Evolutionary conservation across 1,140 invertebrate species (phyloP).

Genomic region (Dreissena rostriformis): DNA sequence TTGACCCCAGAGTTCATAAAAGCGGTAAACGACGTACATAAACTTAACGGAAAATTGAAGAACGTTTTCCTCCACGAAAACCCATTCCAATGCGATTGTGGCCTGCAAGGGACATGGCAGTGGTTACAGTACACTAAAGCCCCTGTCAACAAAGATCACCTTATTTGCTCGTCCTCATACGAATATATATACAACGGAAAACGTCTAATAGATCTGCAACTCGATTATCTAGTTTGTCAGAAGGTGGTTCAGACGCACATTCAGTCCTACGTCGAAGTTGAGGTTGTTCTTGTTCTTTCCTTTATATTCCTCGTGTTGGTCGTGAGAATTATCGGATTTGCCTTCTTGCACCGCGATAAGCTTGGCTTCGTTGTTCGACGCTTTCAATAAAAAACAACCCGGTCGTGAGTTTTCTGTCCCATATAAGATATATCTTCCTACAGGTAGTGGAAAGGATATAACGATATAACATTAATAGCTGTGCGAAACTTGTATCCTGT

Average conservation of each 20-base stretch:
- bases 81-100: constrained; percentile 46
- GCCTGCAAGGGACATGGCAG: constrained; percentile 37
- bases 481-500: too few species aligned
- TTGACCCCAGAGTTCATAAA: constrained; percentile 25
- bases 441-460: constrained; percentile 23
- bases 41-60: constrained; percentile 9
- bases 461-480: too few species aligned
- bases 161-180: constrained; percentile 29
- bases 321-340: constrained; percentile 12
- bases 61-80: constrained; percentile 40
- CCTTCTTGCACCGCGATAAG: constrained; percentile 20
- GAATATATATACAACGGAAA: constrained; percentile 33
- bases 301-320: constrained; percentile 29
- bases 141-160: constrained; percentile 34
- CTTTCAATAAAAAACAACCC: constrained; percentile 16
- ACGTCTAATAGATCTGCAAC: not conserved
- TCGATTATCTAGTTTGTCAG: constrained; percentile 19
- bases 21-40: not conserved
- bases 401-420: constrained; percentile 24
- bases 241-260: not conserved
- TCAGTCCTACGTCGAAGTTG: constrained; percentile 17
- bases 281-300: constrained; percentile 2
- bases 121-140: constrained; percentile 41
- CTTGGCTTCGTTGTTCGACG: constrained; percentile 8
- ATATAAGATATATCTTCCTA: constrained; percentile 17